Evolutionary conservation across 1,140 invertebrate species (phyloP), one percentile per base, ranked within the genome.

Genomic region (Manduca sexta): DNA sequence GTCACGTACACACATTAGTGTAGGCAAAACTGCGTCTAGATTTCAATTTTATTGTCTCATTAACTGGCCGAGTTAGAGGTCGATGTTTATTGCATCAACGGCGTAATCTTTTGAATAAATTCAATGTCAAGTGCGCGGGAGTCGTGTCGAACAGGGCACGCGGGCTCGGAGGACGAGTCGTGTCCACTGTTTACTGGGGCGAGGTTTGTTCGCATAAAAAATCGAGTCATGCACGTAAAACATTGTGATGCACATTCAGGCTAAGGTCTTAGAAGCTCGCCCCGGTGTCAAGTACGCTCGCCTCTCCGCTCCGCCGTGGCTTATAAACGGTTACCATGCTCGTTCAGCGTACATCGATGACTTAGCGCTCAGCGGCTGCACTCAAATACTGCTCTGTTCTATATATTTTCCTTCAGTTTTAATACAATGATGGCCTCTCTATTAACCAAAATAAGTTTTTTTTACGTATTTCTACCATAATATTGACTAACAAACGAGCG

Each of bases 201-300:
- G 56, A 57, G 54, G 56, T 58, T 57, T 52, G 42, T 45, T 50
- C 47, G 41, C 34, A 57, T 55, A 60, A 57, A 67, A 67, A 67
- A 48, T 54, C 60, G 40, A 60, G 60, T 67, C 60, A 67, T 63
- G 64, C 60, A 67, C 60, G 52, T 54, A 52, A 31, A 51, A 40
- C 50, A 56, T 56, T 62, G 49, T 52, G 52, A 44, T 62, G 60
- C 51, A 58, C 60, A 67, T 63, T 57, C 59, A 67, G 64, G 64
- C 64, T 60, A 67, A 67, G 64, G 64, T 60, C 63, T 62, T 37
- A 31, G 48, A 21, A 39, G 15, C 39, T 35, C 35, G 43, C 38
- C 35, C 43, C 48, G 38, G 45, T 45, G 45, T 54, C 57, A 56
- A 56, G 49, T 50, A 51, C 56, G 40, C 21, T 26, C 47, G 49